These are phyloP conservation scores for Hippopotamus amphibius DNA, from an alignment of 2,113 vertebrate genomes.

Conservation along the genomic window DNA sequence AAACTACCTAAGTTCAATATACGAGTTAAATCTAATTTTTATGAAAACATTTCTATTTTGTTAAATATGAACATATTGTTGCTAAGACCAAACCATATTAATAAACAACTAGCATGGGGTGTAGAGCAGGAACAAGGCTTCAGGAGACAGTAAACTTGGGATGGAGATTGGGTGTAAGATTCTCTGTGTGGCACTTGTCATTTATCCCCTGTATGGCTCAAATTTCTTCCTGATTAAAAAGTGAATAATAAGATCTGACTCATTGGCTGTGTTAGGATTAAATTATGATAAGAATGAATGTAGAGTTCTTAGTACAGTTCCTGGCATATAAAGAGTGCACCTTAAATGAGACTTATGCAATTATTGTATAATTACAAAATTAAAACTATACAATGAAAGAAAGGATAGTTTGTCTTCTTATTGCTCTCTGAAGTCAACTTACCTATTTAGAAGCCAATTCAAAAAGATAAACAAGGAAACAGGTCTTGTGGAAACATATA, in stretches of 20 bases:
- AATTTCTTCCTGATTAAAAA: not conserved
- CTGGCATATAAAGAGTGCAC: not conserved
- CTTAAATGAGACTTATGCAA: not conserved
- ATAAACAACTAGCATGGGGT: not conserved
- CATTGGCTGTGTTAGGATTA: not conserved
- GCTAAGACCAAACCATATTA: not conserved
- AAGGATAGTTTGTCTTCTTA: not conserved
- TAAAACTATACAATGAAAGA: not conserved
- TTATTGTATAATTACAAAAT: conserved; percentile 5
- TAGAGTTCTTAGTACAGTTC: not conserved
- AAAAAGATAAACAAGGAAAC: not conserved
- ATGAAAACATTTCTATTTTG: not conserved
- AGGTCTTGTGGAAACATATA: not conserved
- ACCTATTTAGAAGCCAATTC: not conserved
- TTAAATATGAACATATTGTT: not conserved
- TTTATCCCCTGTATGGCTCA: not conserved
- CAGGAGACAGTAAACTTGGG: not conserved
- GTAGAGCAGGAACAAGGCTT: not conserved
- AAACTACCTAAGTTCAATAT: not conserved
- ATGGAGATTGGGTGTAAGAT: not conserved
- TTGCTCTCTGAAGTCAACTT: conserved; percentile 24
- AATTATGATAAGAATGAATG: conserved; percentile 1
- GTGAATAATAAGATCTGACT: not conserved
- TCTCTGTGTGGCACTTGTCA: fast-evolving
- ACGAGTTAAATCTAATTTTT: not conserved